Evolutionary conservation across 2,888 invertebrate genomes (phyloP), one percentile per base, ranked within the genome.

Genomic region (Eristalis tenax): DNA sequence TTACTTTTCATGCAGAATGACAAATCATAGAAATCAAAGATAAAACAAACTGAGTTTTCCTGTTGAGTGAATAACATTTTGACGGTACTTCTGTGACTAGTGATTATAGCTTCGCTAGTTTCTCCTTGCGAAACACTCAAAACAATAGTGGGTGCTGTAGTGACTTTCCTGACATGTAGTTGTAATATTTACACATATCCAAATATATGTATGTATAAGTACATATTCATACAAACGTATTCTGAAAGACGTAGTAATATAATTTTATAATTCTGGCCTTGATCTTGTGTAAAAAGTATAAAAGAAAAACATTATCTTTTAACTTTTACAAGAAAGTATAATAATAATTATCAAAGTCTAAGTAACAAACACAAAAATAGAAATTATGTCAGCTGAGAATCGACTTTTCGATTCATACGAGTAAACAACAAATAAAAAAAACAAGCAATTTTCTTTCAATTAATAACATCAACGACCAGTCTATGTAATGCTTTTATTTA

Each of bases 401-500:
- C 74, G 74, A 64, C 74, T 86, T 83, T 77, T 61, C 70, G 81
- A 89, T 76, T 71, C 43, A 78, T 73, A 64, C 32, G 69, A 56
- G 61, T 38, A 26, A 70, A 43, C 70, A 77, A 70, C n/a, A 61
- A 40, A 74, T 23, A 78, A 74, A 82, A 65, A 89, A 59, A 82
- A 76, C 70, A 83, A 88, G 74, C 75, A 83, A 81, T 81, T 73
- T 70, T 63, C 68, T 64, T 56, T 43, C 35, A 13, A 38, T 50
- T 43, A 71, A 71, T 63, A 65, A 81, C 81, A 59, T 78, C 79
- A 88, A 71, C 61, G 86, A 86, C 78, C 83, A 86, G 83, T 83
- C 86, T 83, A 83, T 79, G 78, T 65, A 78, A 75, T 83, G 86
- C 78, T 82, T 70, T 83, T 86, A 86, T 70, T 86, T 86, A 86